Evolutionary conservation across 2,888 invertebrate species (phyloP), one percentile per base, ranked within the genome.

Genomic region (Dexiosoma caninum): DNA sequence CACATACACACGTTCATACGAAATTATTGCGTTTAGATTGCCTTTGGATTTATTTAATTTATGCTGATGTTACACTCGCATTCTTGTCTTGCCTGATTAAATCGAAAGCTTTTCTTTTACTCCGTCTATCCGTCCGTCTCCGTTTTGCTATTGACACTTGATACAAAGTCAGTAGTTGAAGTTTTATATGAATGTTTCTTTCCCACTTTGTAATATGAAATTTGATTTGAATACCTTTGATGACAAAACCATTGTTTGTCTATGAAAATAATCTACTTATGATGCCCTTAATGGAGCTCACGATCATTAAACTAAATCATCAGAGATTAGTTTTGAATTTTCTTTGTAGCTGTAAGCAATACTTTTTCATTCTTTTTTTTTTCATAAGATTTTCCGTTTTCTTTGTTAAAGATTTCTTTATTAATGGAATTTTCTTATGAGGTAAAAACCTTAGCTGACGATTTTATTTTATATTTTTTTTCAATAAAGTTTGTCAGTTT

Each of bases 241-340:
- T 60, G 10, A 12, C 30, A n/a, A 19, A 27, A 30, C 27, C 12
- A 6, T 10, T 27, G 57, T 23, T 69, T 64, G 66, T 53, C 27
- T 72, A 64, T 64, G 62, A 69, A 62, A 62, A 64, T 81, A 69
- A 81, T 81, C 72, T 60, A 3, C 55, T 69, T 77, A 72, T 72
- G 49, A 72, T 57, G 49, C 35, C 55, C 19, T 12, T 77, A 46
- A 49, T 77, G 32, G 21, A 10, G 49, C 55, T 62, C 62, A 51
- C 40, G 60, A 81, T 81, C 81, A 72, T 81, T 77, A 67, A 62
- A 72, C 42, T 42, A 57, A 53, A 76, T 79, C 69, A 53, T 42
- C 35, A 21, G 27, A 21, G 71, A 76, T 71, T 71, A 71, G 53
- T 66, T 46, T 32, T 16, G 62, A 69, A 49, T 59, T 51, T 67